Conservation (phyloP, 2,888 invertebrate species). For the Calameuta pallipes region DNA sequence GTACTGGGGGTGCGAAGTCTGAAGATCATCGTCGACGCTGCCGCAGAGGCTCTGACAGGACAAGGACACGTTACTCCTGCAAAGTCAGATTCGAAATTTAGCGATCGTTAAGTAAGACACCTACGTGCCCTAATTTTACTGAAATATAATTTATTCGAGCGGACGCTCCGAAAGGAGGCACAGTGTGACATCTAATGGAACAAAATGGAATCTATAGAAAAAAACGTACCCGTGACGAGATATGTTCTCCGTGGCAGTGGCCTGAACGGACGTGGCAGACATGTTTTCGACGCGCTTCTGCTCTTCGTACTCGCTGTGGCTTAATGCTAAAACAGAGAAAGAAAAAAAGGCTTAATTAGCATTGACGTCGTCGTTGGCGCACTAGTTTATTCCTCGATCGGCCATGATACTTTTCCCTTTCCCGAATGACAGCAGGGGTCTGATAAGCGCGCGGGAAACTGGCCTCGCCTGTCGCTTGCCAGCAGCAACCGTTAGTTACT, state of each 20-base stretch:
- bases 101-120: too few species aligned
- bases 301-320: not conserved
- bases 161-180: not conserved
- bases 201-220: not conserved
- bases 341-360: slow-evolving; percentile 10
- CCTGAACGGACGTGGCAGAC: slow-evolving; percentile 61
- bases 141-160: too few species aligned
- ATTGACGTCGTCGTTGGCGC: slow-evolving; percentile 7
- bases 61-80: slow-evolving; percentile 61
- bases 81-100: slow-evolving; percentile 14
- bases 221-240: slow-evolving; percentile 59
- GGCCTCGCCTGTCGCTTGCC: too few species aligned
- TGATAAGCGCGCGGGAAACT: too few species aligned
- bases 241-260: slow-evolving; percentile 52
- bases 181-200: not conserved
- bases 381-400: not conserved
- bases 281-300: slow-evolving; percentile 36
- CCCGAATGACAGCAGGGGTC: too few species aligned
- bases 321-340: slow-evolving; percentile 48
- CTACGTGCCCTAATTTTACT: too few species aligned
- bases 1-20: slow-evolving; percentile 62
- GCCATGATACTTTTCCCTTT: too few species aligned
- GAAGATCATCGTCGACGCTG: slow-evolving; percentile 53
- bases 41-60: slow-evolving; percentile 56
- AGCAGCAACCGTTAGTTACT: too few species aligned